phyloP scores from a whole-genome alignment of 2,888 invertebrate genomes.

The Colostygia pectinataria region DNA sequence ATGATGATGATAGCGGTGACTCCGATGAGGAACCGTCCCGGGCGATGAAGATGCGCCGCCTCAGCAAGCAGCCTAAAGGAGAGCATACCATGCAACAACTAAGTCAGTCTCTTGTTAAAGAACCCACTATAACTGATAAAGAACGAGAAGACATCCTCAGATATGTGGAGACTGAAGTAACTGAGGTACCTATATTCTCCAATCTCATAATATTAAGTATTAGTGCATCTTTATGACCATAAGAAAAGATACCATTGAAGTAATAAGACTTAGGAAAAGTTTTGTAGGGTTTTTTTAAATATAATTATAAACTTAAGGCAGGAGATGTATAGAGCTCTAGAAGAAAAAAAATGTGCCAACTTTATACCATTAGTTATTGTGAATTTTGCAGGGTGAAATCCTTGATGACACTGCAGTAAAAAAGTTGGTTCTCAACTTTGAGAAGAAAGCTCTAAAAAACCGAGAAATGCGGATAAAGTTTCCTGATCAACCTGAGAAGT shows the following conservation, averaged over 20 bases:
- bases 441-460: conserved; percentile 96
- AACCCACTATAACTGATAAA: conserved; percentile 86
- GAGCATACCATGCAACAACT: conserved; percentile 58
- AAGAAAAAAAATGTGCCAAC: too few species aligned
- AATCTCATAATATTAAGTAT: too few species aligned
- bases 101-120: conserved; percentile 81
- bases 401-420: conserved; percentile 95
- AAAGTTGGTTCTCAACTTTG: conserved; percentile 94
- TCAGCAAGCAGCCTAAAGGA: conserved; percentile 79
- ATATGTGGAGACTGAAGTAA: conserved; percentile 92
- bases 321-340: too few species aligned
- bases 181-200: conserved; percentile 85
- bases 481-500: conserved; percentile 98
- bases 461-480: conserved; percentile 99
- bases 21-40: conserved; percentile 86
- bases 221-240: too few species aligned
- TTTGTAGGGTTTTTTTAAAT: too few species aligned
- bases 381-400: conserved; percentile 87
- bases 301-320: too few species aligned
- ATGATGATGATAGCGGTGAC: conserved; percentile 85
- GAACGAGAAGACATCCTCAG: conserved; percentile 91
- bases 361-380: not conserved
- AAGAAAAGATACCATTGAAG: too few species aligned
- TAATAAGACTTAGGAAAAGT: too few species aligned
- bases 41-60: conserved; percentile 84